Conservation (phyloP, 1,140 invertebrate species). For the Helicoverpa armigera region DNA sequence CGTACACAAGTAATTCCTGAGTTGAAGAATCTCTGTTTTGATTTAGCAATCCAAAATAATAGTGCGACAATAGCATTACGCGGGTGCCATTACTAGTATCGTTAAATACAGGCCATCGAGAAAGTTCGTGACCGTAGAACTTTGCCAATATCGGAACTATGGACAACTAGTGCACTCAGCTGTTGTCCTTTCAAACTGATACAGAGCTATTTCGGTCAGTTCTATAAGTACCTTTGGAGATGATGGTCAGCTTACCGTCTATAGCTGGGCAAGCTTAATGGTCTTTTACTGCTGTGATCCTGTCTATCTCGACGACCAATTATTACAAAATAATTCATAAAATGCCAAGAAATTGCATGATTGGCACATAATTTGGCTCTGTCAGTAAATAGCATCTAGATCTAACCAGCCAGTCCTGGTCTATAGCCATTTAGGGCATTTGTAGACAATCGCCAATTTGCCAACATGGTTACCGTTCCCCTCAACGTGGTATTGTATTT, state of each 20-base stretch:
- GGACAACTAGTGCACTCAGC: slow-evolving; percentile 68
- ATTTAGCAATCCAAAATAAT: slow-evolving; percentile 13
- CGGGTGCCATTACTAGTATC: slow-evolving; percentile 44
- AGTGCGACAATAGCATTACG: slow-evolving; percentile 42
- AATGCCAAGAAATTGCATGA: no score
- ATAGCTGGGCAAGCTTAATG: background rate
- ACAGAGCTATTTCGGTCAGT: slow-evolving; percentile 24
- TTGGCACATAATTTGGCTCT: no score
- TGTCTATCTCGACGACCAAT: no score
- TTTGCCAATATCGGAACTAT: slow-evolving; percentile 73
- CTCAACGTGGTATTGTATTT: no score
- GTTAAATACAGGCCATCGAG: slow-evolving; percentile 46
- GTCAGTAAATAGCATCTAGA: no score
- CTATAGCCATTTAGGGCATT: no score
- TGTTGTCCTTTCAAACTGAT: slow-evolving; percentile 60
- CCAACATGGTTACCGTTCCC: no score
- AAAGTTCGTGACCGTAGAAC: slow-evolving; percentile 61
- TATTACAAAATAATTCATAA: no score
- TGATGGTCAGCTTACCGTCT: background rate
- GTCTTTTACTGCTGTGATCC: background rate
- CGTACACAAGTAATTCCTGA: background rate
- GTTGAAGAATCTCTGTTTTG: background rate
- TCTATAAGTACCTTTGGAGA: background rate
- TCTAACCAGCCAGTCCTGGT: no score
- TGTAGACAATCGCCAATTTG: no score